Evolutionary conservation across 2,797 vertebrate genomes (phyloP).

Genomic region (Diglossa cyanea): DNA sequence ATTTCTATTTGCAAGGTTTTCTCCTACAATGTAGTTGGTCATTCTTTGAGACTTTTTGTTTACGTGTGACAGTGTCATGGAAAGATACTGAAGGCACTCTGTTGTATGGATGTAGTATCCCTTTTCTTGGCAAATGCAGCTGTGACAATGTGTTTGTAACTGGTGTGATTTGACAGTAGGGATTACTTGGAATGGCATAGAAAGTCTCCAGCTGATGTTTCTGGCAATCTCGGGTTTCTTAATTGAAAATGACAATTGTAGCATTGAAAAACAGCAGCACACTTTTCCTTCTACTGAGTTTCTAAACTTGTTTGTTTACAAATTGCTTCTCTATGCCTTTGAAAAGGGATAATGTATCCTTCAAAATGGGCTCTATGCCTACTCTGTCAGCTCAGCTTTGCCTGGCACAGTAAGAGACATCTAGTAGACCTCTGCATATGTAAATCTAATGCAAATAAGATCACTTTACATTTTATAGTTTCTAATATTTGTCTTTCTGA

Average conservation of each 20-base stretch:
- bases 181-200: conserved; percentile 39
- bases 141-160: conserved; percentile 36
- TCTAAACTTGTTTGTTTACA: conserved; percentile 72
- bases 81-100: conserved; percentile 70
- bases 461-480: conserved; percentile 78
- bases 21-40: conserved; percentile 70
- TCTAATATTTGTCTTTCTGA: conserved; percentile 76
- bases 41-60: conserved; percentile 76
- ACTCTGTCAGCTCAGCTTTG: conserved; percentile 70
- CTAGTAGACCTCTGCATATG: conserved; percentile 77
- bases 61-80: conserved; percentile 77
- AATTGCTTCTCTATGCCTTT: conserved; percentile 74
- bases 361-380: conserved; percentile 62
- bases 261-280: conserved; percentile 62
- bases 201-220: conserved; percentile 48
- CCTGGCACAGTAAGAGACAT: conserved; percentile 68
- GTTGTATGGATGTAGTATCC: conserved; percentile 63
- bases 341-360: conserved; percentile 75
- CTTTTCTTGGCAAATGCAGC: conserved; percentile 67
- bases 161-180: background rate
- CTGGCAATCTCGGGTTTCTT: conserved; percentile 29
- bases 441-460: conserved; percentile 79
- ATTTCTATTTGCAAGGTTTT: conserved; percentile 76
- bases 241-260: conserved; percentile 49
- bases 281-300: conserved; percentile 69